A percentile compares a stretch with the other conserved stretches of the same genome.
Conservation (phyloP, 2,797 vertebrate species). For the Peromyscus aztecus region DNA sequence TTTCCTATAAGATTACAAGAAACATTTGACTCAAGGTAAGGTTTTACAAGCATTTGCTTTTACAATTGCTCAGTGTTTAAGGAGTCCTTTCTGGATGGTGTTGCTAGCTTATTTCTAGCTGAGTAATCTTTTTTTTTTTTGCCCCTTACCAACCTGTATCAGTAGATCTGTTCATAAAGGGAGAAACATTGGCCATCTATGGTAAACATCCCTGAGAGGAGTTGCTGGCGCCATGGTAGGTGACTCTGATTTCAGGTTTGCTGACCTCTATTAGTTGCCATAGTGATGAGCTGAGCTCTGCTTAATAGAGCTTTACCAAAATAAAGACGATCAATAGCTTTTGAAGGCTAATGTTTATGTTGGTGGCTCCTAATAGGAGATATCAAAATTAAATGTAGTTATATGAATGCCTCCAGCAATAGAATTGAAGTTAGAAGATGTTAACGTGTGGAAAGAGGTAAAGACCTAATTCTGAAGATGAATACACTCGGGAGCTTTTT, state of each 20-base stretch:
- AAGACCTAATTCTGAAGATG: neutral
- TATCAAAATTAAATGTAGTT: conserved; percentile 58
- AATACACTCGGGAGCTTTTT: neutral
- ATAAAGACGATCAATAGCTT: conserved; percentile 68
- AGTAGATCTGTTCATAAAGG: conserved; percentile 76
- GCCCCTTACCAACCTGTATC: neutral
- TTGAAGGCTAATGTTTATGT: conserved; percentile 45
- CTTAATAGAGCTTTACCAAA: conserved; percentile 72
- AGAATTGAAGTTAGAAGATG: neutral
- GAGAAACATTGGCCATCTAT: conserved; percentile 54
- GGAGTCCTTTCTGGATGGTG: conserved; percentile 55
- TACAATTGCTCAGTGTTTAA: conserved; percentile 70
- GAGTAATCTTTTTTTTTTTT: conserved; percentile 67
- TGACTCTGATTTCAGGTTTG: conserved; percentile 69
- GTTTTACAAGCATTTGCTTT: conserved; percentile 43
- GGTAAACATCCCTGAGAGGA: conserved; percentile 60
- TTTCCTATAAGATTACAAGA: neutral
- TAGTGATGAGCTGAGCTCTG: conserved; percentile 65
- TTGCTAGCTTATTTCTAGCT: conserved; percentile 61
- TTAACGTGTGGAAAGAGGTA: neutral
- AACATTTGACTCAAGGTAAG: neutral
- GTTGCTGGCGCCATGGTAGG: neutral
- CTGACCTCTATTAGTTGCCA: conserved; percentile 78
- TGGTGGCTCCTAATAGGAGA: conserved; percentile 28
- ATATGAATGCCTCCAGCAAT: conserved; percentile 47